Evolutionary conservation across 2,113 vertebrate species (phyloP).

Genomic region (Melospiza melodia): DNA sequence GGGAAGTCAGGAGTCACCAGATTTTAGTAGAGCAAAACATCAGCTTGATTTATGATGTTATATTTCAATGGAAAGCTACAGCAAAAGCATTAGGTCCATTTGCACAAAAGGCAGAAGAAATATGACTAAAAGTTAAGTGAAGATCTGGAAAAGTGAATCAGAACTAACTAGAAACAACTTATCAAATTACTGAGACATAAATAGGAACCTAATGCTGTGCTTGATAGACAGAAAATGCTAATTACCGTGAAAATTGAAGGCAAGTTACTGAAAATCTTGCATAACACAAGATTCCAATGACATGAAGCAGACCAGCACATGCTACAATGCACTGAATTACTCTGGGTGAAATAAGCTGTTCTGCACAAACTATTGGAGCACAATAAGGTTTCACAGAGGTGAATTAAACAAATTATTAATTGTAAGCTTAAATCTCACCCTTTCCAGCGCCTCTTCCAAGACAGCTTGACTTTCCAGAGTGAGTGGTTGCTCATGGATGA

Average conservation of each 20-base stretch:
- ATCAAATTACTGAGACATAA: neutral
- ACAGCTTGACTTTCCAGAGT: slow-evolving; percentile 70
- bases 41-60: neutral
- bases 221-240: neutral
- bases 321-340: neutral
- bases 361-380: neutral
- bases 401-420: neutral
- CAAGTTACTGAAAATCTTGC: neutral
- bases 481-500: slow-evolving; percentile 62
- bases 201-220: neutral
- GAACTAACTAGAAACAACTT: neutral
- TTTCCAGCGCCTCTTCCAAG: slow-evolving; percentile 65
- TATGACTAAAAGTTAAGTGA: neutral
- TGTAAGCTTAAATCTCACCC: slow-evolving; percentile 53
- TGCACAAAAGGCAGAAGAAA: neutral
- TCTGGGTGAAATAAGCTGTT: neutral
- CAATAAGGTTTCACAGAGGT: neutral
- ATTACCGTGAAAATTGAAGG: neutral
- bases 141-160: neutral
- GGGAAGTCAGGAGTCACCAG: neutral
- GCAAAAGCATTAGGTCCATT: neutral
- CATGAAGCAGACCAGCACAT: neutral
- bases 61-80: neutral
- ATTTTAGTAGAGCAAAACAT: neutral
- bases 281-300: neutral